Conservation (phyloP, 2,888 invertebrate species). For the Agriopis aurantiaria region DNA sequence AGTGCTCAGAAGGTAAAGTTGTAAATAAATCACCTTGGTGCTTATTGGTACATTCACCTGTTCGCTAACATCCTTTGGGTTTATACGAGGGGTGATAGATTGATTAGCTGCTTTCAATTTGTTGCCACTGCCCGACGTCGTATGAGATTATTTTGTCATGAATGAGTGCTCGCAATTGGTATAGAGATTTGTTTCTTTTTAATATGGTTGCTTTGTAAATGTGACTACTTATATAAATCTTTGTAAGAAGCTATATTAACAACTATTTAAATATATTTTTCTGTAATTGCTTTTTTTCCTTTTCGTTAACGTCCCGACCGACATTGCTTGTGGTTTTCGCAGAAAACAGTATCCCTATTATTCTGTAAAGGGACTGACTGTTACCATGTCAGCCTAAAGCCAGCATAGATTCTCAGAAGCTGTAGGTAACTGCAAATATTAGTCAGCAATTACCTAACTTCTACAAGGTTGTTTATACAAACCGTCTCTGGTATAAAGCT, state of each 20-base stretch:
- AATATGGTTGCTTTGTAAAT: constrained; percentile 1
- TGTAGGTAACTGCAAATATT: background rate
- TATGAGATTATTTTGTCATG: constrained; percentile 43
- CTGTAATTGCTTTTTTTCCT: no score
- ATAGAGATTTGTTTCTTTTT: constrained; percentile 40
- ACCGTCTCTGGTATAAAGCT: background rate
- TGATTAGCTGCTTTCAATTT: constrained; percentile 51
- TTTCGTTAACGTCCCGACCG: no score
- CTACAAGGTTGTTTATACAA: constrained; percentile 1
- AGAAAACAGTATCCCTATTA: no score
- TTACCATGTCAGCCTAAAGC: background rate
- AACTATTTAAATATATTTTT: no score
- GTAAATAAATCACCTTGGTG: constrained; percentile 72
- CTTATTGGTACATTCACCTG: constrained; percentile 72
- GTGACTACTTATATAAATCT: background rate
- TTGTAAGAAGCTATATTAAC: background rate
- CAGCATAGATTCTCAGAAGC: background rate
- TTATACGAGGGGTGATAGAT: constrained; percentile 53
- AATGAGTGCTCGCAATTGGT: constrained; percentile 41
- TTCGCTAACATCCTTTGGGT: constrained; percentile 53
- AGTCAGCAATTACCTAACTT: background rate
- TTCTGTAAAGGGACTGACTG: background rate
- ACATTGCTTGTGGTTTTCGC: no score
- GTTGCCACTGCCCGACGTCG: constrained; percentile 42
- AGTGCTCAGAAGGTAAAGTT: constrained; percentile 60